Conservation (phyloP, 2,113 vertebrate genomes). For the Octodon degus region DNA sequence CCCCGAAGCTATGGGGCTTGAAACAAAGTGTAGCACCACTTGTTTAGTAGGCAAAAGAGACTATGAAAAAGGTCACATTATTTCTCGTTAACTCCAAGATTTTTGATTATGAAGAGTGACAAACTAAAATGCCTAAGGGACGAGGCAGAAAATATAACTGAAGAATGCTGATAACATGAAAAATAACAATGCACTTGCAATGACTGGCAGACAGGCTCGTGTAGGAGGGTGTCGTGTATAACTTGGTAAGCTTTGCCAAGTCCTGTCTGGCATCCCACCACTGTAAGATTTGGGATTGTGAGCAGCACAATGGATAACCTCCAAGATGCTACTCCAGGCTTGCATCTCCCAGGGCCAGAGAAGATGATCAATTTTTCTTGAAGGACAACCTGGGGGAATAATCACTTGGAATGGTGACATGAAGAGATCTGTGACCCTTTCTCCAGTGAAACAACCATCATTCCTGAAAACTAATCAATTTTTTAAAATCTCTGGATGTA, state of each 20-base stretch:
- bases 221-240: neutral
- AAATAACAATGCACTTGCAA: conserved; percentile 15
- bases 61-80: neutral
- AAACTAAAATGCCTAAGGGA: conserved; percentile 1
- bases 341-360: neutral
- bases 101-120: neutral
- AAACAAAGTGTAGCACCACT: neutral
- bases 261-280: neutral
- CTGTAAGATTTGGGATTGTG: neutral
- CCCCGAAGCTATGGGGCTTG: neutral
- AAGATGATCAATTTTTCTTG: neutral
- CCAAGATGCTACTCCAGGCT: conserved; percentile 1
- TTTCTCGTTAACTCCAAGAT: neutral
- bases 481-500: neutral
- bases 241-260: neutral
- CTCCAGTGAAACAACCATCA: neutral
- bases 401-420: neutral
- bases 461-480: neutral
- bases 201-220: neutral
- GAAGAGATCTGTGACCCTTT: neutral
- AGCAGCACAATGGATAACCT: neutral
- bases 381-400: neutral
- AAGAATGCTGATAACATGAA: conserved; percentile 1
- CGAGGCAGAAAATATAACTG: neutral
- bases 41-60: neutral